A percentile compares a stretch with the other conserved stretches of the same genome.
Conservation (phyloP, 2,888 invertebrate genomes). For the Crioceris asparagi region DNA sequence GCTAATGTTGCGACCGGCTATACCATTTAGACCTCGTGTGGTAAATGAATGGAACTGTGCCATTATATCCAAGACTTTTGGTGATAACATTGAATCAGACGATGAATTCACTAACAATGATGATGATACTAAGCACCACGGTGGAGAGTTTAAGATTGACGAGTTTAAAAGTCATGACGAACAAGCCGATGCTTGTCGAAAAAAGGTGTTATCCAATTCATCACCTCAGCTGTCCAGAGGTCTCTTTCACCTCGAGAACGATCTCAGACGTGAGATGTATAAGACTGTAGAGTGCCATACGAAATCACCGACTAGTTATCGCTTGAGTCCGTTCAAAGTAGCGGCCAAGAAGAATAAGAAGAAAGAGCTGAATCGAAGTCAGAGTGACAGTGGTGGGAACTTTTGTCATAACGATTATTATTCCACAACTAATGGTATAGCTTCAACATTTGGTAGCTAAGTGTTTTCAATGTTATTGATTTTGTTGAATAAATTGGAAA, state of each 20-base stretch:
- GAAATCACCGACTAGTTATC: slow-evolving; percentile 7
- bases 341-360: slow-evolving; percentile 18
- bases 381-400: slow-evolving; percentile 26
- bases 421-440: too few species aligned
- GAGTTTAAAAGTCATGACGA: slow-evolving; percentile 2
- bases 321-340: slow-evolving; percentile 19
- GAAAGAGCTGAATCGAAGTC: slow-evolving; percentile 21
- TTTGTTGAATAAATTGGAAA: too few species aligned
- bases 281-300: neutral
- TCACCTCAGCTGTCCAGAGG: slow-evolving; percentile 32
- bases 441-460: too few species aligned
- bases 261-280: neutral
- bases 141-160: slow-evolving; percentile 15
- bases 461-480: too few species aligned
- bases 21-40: slow-evolving; percentile 19
- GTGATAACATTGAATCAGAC: slow-evolving; percentile 27
- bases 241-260: slow-evolving; percentile 28
- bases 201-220: slow-evolving; percentile 23
- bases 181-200: slow-evolving; percentile 1
- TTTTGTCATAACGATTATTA: too few species aligned
- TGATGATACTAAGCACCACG: slow-evolving; percentile 24
- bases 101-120: slow-evolving; percentile 31
- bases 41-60: slow-evolving; percentile 18
- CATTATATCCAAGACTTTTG: slow-evolving; percentile 19
- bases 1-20: slow-evolving; percentile 22